Base-by-base conservation (phyloP, 2,888 invertebrate genomes). In the Sphecodes monilicornis region DNA sequence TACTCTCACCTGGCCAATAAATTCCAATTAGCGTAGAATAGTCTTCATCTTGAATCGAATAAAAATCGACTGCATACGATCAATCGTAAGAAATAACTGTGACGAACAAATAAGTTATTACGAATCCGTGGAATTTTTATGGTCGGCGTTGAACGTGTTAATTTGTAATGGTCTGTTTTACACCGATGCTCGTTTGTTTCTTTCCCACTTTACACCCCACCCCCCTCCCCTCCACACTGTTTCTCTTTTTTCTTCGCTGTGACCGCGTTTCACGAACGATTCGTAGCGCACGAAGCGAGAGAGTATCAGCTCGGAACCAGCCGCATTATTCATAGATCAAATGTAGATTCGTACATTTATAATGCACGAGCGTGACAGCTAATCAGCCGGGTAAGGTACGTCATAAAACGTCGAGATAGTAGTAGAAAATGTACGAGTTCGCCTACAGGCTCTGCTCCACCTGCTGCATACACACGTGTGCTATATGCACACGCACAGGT, bases 321-420 rank as follows among this genome's bases (percentile, higher is more conserved):
- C 75, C 41, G 84, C 89, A 90, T 90, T 88, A 90, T 91, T 88
- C 90, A 91, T 87, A 91, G 90, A 90, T 90, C 90, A 88, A 90
- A 91, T 90, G 90, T 85, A 90, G 89, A 90, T 86, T 83, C 84
- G 86, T 86, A 87, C 89, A 82, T 88, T 91, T 86, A 90, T 90
- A 90, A 90, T 86, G 86, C 88, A 87, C 74, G 91, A 90, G 91
- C 90, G 91, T 91, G 90, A 90, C 88, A 91, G 90, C 85, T 91
- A 91, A 91, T 90, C 90, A 91, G 89, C 89, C 84, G 86, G 88
- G 86, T 91, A 90, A 91, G 88, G 82, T 75, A 84, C 88, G 89
- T 89, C 91, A 86, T 90, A 90, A 90, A 91, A 90, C 85, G 90
- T 90, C 91, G 81, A 88, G 90, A 90, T 90, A 90, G 88, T 79